Base-by-base conservation (phyloP, 1,140 invertebrate species). In the Trichonephila clavata region DNA sequence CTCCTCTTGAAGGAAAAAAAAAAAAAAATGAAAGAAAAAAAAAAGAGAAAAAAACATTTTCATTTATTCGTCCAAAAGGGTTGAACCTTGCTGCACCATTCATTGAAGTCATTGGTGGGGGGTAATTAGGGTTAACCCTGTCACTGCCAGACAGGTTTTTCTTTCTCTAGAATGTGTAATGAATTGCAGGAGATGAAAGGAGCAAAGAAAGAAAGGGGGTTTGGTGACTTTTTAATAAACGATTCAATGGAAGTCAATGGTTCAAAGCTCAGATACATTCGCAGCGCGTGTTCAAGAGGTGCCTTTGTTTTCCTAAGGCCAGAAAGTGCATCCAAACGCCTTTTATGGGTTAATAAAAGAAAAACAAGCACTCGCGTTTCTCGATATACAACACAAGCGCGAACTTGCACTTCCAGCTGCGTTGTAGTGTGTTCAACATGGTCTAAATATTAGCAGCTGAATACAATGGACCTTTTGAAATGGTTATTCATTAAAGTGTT, bases 51-150 rank as follows among this genome's bases (percentile, higher is more conserved):
- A 18, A 59, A 59, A 83, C 39, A 59, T 59, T 83, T 83, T 83
- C 81, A 83, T 83, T 83, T 59, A 83, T 57, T n/a, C 81, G 27
- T 83, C 81, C 20, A n/a, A 24, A 81, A 57, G 81, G 81, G 81
- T 57, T 59, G 81, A 59, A n/a, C 81, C 50, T 83, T 57, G 39
- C 21, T 50, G 81, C 43, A 83, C 43, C 24, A 24, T 21, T 57
- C 81, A 57, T 50, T 59, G 81, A 83, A 50, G 81, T 59, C 81
- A 83, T 83, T 83, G 81, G 81, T 59, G 43, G 81, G 81, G 21
- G 81, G 81, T 83, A 83, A 83, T 83, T 83, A 83, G 81, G 81
- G 81, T 83, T 83, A 83, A 83, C 81, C 81, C 81, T 83, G 81
- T 83, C 81, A 83, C 81, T 83, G 43, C 16, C 50, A 83, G 50